Percentiles rank a stretch among this genome's conserved stretches.
Conservation (phyloP, 2,888 invertebrate species). For the Pterobdella sp. region DNA sequence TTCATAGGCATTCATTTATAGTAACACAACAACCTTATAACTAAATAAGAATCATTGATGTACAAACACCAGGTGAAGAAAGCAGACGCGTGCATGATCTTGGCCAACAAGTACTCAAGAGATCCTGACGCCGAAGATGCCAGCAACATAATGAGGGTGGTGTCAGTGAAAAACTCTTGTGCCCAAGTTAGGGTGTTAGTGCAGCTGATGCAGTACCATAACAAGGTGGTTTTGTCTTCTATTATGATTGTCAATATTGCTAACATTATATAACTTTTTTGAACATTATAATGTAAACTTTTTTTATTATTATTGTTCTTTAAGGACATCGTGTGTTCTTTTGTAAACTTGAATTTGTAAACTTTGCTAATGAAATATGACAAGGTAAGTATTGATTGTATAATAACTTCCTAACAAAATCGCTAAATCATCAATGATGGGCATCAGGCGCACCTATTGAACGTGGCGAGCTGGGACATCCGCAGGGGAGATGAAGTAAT, state of each 20-base stretch:
- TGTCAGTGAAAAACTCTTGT: conserved; percentile 99
- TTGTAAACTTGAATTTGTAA: too few relatives aligned
- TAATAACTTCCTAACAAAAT: too few relatives aligned
- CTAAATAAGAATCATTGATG: too few relatives aligned
- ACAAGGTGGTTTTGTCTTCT: conserved; percentile 31
- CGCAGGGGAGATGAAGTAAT: conserved; percentile 99
- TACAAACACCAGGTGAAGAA: conserved; percentile 54
- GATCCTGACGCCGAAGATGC: conserved; percentile 99
- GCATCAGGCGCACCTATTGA: conserved; percentile 93
- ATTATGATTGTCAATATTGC: not conserved
- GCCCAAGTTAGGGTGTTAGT: conserved; percentile 99
- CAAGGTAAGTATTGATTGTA: too few relatives aligned
- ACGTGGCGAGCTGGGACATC: conserved; percentile 99
- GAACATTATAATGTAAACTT: too few relatives aligned
- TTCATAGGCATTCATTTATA: too few relatives aligned
- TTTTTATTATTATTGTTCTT: too few relatives aligned
- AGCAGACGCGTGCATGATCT: conserved; percentile 96
- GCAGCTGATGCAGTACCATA: conserved; percentile 98
- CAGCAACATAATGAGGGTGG: conserved; percentile 99
- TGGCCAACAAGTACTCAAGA: conserved; percentile 99
- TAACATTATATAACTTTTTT: too few relatives aligned
- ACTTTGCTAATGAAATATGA: too few relatives aligned
- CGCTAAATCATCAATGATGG: too few relatives aligned
- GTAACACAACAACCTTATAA: too few relatives aligned
- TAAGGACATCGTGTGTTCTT: too few relatives aligned